phyloP scores from a whole-genome alignment of 2,797 vertebrate species.

The Danio jaintianensis region DNA sequence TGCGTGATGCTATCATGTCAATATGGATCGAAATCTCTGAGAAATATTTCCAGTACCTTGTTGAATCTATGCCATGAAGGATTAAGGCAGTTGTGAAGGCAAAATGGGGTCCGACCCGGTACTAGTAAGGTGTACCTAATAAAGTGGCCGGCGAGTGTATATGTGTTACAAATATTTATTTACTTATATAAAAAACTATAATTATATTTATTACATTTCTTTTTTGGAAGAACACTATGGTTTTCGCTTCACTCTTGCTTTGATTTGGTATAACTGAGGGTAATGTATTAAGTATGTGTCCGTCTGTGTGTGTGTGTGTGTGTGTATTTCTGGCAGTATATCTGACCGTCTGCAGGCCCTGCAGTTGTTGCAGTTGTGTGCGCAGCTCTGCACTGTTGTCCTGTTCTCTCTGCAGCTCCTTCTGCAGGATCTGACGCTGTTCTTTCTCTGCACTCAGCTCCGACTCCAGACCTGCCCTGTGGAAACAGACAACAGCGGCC shows the following conservation, averaged over 20 bases:
- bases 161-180: too few species aligned
- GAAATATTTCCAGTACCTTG: too few species aligned
- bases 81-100: too few species aligned
- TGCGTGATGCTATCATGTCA: too few species aligned
- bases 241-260: neutral
- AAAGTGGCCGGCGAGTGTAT: too few species aligned
- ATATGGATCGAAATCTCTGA: too few species aligned
- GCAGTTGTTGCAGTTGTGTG: constrained; percentile 92
- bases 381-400: constrained; percentile 88
- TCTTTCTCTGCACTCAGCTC: constrained; percentile 91
- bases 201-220: too few species aligned
- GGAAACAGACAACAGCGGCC: neutral
- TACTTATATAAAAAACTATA: too few species aligned
- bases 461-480: constrained; percentile 87
- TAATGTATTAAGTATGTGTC: constrained; percentile 57
- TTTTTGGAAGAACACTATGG: too few species aligned
- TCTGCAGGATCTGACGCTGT: constrained; percentile 89
- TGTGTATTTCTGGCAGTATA: neutral
- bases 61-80: too few species aligned
- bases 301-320: constrained; percentile 69
- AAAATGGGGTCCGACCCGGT: too few species aligned
- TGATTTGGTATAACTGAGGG: neutral
- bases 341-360: constrained; percentile 88
- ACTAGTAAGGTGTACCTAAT: too few species aligned
- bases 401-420: constrained; percentile 87